phyloP scores from a whole-genome alignment of 2,888 invertebrate species.

The Aspidapion aeneum region DNA sequence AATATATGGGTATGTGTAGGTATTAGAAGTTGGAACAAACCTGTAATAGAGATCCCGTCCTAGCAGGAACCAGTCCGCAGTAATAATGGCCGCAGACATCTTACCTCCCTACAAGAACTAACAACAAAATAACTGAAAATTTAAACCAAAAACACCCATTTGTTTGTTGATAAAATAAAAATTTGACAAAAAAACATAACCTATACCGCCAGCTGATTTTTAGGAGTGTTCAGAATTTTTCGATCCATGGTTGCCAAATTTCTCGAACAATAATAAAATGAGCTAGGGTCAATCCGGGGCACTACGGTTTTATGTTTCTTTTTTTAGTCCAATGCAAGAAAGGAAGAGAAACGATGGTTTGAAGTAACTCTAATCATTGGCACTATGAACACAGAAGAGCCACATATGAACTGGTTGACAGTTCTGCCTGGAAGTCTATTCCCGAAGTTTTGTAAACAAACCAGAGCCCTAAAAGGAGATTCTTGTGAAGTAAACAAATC shows the following conservation, averaged over 20 bases:
- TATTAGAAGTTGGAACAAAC: too few species aligned
- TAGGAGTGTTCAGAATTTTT: neutral
- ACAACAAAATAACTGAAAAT: too few species aligned
- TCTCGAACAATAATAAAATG: neutral
- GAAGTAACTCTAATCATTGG: neutral
- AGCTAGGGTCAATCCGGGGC: neutral
- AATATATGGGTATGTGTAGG: too few species aligned
- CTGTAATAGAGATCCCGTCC: slow-evolving; percentile 60
- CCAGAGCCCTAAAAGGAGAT: neutral
- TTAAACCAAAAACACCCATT: neutral
- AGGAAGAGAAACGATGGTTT: neutral
- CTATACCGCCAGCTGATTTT: too few species aligned
- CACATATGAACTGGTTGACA: too few species aligned
- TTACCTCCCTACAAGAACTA: too few species aligned
- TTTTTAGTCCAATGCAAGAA: neutral
- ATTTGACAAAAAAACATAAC: neutral
- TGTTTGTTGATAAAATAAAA: neutral
- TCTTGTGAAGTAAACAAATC: neutral
- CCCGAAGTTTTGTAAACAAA: neutral
- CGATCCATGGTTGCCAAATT: neutral
- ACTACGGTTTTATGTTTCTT: neutral
- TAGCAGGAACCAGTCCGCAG: slow-evolving; percentile 62
- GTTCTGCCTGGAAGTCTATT: neutral
- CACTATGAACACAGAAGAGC: too few species aligned
- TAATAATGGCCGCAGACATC: slow-evolving; percentile 53